These are phyloP conservation scores for Pan paniscus DNA, from an alignment of 2,113 vertebrate species.

Conservation along the genomic window DNA sequence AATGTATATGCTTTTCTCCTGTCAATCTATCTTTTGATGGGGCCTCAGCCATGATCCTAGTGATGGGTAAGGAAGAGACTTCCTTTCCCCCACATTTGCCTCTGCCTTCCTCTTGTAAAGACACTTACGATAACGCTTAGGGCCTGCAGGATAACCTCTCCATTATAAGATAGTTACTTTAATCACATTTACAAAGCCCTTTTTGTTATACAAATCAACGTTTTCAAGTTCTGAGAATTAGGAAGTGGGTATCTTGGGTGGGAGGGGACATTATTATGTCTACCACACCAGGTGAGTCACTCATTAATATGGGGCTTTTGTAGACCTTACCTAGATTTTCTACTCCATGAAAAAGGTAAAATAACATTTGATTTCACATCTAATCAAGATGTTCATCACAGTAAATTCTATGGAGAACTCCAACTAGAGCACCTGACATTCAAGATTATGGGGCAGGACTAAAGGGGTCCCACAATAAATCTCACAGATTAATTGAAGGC, in stretches of 20 bases:
- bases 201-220: background rate
- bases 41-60: background rate
- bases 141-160: background rate
- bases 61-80: background rate
- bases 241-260: background rate
- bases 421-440: background rate
- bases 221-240: background rate
- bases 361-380: slow-evolving; percentile 19
- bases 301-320: background rate
- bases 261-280: background rate
- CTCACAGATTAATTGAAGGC: background rate
- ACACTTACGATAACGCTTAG: background rate
- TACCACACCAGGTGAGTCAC: background rate
- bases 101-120: background rate
- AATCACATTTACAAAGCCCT: background rate
- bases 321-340: background rate
- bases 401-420: background rate
- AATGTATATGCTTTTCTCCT: background rate
- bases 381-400: background rate
- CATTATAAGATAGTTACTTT: background rate
- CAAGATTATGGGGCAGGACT: background rate
- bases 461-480: background rate
- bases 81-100: background rate
- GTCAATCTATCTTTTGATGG: background rate
- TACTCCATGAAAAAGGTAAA: background rate